Base-by-base conservation (phyloP, 2,113 vertebrate species). In the Lophius piscatorius region DNA sequence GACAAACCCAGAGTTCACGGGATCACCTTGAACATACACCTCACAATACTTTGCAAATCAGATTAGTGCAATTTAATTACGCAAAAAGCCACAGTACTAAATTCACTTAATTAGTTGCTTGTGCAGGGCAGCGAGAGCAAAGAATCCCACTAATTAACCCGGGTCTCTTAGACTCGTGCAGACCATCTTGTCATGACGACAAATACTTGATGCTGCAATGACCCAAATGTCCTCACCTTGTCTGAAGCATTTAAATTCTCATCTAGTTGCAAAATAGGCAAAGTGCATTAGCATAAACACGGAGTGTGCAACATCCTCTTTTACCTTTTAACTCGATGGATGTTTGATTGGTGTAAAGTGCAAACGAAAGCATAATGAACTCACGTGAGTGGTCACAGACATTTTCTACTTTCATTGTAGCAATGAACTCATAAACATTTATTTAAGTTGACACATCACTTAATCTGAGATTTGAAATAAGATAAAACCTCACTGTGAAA, bases 1-100 rank as follows among this genome's bases (percentile, higher is more conserved):
- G 31, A 67, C 63, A 44, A 63, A 63, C 34, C 34, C 10, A 3
- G 54, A 59, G 61, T 79, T 80, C 71, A 35, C 3, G 31, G 66
- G 63, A 72, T 48, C 82, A 81, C 80, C 82, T 83, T 83, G 85
- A 84, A 79, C 84, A 78, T 66, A 41, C 55, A 78, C 77, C 77
- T 71, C 39, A 54, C 82, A 73, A 83, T 82, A 83, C 78, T 85
- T 82, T 83, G 58, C 80, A 88, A 88, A 86, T 80, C 82, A 84
- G 84, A 89, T 90, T 83, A 89, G 74, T 83, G 62, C 77, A 81
- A 86, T 87, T 89, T 87, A 89, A 90, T 91, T 89, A 89, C 50
- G 63, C 80, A 70, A 77, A 81, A 83, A 81, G 81, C 69, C 21
- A 48, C 63, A 58, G 76, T 82, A 87, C 88, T 88, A 87, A 87